These are phyloP conservation scores for Istiophorus platypterus DNA, from an alignment of 2,113 vertebrate genomes.

Conservation along the genomic window DNA sequence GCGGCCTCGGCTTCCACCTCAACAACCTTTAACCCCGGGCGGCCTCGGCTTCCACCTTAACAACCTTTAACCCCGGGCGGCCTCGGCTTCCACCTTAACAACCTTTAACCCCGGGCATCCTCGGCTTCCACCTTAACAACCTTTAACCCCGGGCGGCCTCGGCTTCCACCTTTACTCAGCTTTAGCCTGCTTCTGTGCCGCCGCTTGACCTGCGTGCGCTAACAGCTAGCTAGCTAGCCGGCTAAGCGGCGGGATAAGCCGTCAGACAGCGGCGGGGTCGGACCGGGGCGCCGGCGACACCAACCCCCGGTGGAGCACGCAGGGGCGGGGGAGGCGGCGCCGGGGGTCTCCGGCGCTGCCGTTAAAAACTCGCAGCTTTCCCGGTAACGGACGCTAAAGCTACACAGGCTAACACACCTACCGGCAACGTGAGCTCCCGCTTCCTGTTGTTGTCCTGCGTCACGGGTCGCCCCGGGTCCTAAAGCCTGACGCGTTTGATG, in stretches of 20 bases:
- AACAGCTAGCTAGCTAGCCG: conserved; percentile 38
- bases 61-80: no score
- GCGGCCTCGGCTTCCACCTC: no score
- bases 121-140: no score
- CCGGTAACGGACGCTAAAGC: not conserved
- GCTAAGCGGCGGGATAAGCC: not conserved
- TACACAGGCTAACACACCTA: conserved; percentile 50
- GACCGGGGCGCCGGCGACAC: not conserved
- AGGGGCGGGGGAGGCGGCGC: not conserved
- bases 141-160: not conserved
- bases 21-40: no score
- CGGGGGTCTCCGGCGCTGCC: accelerated
- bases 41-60: no score
- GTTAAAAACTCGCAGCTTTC: not conserved
- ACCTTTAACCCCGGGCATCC: no score
- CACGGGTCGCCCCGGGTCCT: conserved; percentile 43
- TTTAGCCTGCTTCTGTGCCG: not conserved
- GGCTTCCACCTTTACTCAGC: not conserved
- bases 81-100: no score
- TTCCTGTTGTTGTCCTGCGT: conserved; percentile 45
- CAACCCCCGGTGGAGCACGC: not conserved
- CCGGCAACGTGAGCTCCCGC: conserved; percentile 43
- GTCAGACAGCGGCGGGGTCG: no score
- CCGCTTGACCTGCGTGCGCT: conserved; percentile 22
- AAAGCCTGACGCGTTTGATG: not conserved